phyloP scores from a whole-genome alignment of 2,888 invertebrate species.

The Drosophila paucipuncta region DNA sequence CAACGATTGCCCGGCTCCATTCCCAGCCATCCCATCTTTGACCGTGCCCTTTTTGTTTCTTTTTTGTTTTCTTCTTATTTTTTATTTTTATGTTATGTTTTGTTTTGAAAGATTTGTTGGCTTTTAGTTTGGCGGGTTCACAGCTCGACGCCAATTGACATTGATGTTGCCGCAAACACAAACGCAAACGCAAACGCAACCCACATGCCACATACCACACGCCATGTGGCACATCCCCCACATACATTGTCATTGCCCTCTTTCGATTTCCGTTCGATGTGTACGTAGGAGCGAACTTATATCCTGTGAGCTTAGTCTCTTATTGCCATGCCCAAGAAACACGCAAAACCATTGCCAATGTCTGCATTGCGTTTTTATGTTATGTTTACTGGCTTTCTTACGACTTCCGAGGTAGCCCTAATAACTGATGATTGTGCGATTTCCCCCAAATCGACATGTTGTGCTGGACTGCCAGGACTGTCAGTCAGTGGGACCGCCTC shows the following conservation, averaged over 20 bases:
- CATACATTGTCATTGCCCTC: slow-evolving; percentile 39
- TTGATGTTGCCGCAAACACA: slow-evolving; percentile 40
- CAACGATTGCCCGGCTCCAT: slow-evolving; percentile 61
- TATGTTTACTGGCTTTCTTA: slow-evolving; percentile 67
- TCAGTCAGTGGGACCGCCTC: slow-evolving; percentile 6
- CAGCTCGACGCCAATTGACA: slow-evolving; percentile 60
- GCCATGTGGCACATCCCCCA: slow-evolving; percentile 5
- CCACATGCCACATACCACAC: not conserved
- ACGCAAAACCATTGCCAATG: slow-evolving; percentile 46
- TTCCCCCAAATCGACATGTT: slow-evolving; percentile 57
- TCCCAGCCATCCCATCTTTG: slow-evolving; percentile 15
- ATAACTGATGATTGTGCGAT: slow-evolving; percentile 81
- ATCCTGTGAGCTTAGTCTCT: slow-evolving; percentile 69
- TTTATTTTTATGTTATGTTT: slow-evolving; percentile 40
- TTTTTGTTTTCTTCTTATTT: slow-evolving; percentile 3
- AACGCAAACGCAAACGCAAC: slow-evolving; percentile 3
- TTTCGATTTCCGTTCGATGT: slow-evolving; percentile 72
- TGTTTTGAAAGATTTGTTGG: slow-evolving; percentile 74
- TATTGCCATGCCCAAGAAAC: slow-evolving; percentile 49
- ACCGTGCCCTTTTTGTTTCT: slow-evolving; percentile 26
- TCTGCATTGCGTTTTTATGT: slow-evolving; percentile 57
- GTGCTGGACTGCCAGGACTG: slow-evolving; percentile 32
- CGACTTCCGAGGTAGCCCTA: slow-evolving; percentile 74
- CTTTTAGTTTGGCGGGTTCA: slow-evolving; percentile 55
- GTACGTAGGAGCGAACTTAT: slow-evolving; percentile 53